These are phyloP conservation scores for Meloidogyne hapla DNA, from an alignment of 1,140 invertebrate genomes.

Conservation along the genomic window DNA sequence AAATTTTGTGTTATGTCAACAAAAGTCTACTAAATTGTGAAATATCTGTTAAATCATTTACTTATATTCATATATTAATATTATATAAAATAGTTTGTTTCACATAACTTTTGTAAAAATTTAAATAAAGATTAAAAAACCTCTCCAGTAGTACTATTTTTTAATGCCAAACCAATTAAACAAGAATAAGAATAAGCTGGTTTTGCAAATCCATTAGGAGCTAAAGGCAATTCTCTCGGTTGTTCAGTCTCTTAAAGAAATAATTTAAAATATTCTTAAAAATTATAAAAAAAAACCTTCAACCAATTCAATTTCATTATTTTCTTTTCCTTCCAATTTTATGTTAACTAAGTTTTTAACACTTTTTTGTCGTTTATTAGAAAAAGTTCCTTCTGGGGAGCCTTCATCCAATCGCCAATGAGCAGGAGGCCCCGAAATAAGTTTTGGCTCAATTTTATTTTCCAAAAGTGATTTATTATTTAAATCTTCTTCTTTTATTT, in stretches of 20 bases:
- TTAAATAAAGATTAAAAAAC: neutral
- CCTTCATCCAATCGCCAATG: constrained; percentile 20
- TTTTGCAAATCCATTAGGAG: constrained; percentile 78
- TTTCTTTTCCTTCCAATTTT: neutral
- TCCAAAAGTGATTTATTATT: neutral
- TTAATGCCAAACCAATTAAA: constrained; percentile 92
- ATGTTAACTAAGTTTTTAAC: neutral
- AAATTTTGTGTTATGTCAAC: too few species aligned
- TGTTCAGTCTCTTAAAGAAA: neutral
- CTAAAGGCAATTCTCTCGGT: constrained; percentile 12
- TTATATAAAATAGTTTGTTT: too few species aligned
- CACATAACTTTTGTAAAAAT: too few species aligned
- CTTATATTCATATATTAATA: too few species aligned
- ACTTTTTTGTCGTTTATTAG: neutral
- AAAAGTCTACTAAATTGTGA: too few species aligned
- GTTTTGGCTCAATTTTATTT: neutral
- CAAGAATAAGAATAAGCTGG: constrained; percentile 96
- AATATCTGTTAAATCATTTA: too few species aligned
- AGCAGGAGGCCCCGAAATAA: constrained; percentile 1
- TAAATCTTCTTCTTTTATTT: neutral
- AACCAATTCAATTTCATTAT: neutral
- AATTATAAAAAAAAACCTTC: neutral
- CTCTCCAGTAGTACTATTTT: constrained; percentile 88
- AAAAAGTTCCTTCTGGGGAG: neutral
- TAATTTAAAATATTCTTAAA: neutral